Base-by-base conservation (phyloP, 2,888 invertebrate species). In the Habroteleia sp. region DNA sequence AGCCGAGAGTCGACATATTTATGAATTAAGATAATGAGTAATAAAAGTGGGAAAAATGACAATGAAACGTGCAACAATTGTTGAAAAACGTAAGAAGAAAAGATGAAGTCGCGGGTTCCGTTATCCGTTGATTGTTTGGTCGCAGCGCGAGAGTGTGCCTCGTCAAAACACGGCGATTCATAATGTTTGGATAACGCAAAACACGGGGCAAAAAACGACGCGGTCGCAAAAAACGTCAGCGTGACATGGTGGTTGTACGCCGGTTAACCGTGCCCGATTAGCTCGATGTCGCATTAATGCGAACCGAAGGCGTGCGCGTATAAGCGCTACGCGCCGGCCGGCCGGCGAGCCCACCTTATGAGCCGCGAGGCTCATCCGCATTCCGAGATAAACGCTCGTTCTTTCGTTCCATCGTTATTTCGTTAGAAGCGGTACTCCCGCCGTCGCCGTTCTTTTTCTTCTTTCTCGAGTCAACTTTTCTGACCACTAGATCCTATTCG, bases 231-330 rank as follows among this genome's bases (percentile, higher is more conserved):
- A 66, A 56, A 8, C 14, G 54, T 6, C 33, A 20, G 46, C 72
- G 48, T 56, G 72, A 63, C 48, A 41, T 17, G 35, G 42, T 44
- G 31, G 68, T 17, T 54, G 42, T 10, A 39, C 16, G 63, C 48
- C 44, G 63, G 56, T 66, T 66, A 74, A 74, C 69, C 74, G 60
- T 65, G 58, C 17, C 69, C 56, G 63, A 69, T 74, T 74, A 63
- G 63, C 44, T 58, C 58, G 63, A 46, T 74, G 69, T 74, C 69
- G 74, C 69, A 56, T 65, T 65, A 58, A 74, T 62, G 63, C 63
- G 62, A 63, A 35, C 42, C 13, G 48, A 50, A 65, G 42, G 62
- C 50, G 60, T 46, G 56, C 35, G 35, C 50, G 66, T 35, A 74
- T 62, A 46, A 74, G 56, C 63, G 56, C 42, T 44, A 46, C 42